Conservation (phyloP, 2,113 vertebrate genomes). For the Chamaea fasciata region DNA sequence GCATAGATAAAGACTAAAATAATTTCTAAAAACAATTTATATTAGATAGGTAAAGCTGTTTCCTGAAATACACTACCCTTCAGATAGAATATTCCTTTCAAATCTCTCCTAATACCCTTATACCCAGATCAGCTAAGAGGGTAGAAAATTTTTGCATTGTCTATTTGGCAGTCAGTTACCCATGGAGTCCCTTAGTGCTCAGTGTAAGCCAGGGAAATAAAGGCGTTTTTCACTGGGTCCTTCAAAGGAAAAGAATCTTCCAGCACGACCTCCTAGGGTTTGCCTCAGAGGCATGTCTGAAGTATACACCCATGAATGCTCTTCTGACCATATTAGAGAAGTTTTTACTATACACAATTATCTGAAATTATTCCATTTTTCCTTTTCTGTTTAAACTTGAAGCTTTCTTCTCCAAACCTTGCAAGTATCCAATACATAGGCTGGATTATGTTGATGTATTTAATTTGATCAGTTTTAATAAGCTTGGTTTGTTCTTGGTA, state of each 20-base stretch:
- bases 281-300: neutral
- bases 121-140: neutral
- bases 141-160: neutral
- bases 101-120: neutral
- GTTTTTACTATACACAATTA: neutral
- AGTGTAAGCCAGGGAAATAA: neutral
- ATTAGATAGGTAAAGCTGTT: neutral
- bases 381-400: neutral
- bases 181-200: neutral
- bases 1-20: neutral
- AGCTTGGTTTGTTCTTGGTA: neutral
- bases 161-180: neutral
- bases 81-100: neutral
- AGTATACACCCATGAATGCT: neutral
- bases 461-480: neutral
- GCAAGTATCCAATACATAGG: neutral
- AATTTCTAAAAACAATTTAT: neutral
- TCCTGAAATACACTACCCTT: neutral
- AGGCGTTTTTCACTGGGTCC: neutral
- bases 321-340: neutral
- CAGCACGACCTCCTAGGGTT: accelerated
- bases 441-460: neutral
- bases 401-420: neutral
- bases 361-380: neutral
- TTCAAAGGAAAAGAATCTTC: neutral